Base-by-base conservation (phyloP, 2,113 vertebrate species). In the Australoheros scitulus region DNA sequence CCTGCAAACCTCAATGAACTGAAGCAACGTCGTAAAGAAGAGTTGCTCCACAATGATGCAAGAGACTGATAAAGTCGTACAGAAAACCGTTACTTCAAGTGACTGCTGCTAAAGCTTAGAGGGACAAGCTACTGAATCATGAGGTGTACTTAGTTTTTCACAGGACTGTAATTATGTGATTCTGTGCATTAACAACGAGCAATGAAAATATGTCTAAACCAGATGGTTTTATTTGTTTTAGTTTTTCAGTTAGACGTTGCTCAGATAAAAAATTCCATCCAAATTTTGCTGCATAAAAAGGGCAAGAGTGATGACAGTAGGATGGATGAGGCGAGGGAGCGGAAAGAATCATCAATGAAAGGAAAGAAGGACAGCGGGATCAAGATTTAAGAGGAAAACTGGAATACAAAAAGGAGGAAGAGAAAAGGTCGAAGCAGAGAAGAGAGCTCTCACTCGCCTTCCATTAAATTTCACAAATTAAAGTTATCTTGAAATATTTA, bases 401-500 rank as follows among this genome's bases (percentile, higher is more conserved):
- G 29, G 26, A 57, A 38, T 13, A 26, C 17, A 59, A 56, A 58
- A 20, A 10, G 2, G 36, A 29, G 36, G 41, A 61, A 74, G 11
- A 11, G 36, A 41, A 81, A 26, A 61, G 60, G 13, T 29, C 17
- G 76, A 58, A 10, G 59, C 38, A 36, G 26, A 74, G 29, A 55
- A 55, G 56, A 41, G 41, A 60, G 95, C 95, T 96, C 94, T 81
- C 94, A 24, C 61, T 68, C 7, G 65, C 74, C 77, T 58, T 26
- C 47, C 95, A 96, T 97, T 97, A 96, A 95, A 96, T 96, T 96
- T 95, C 93, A 94, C 94, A 95, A 97, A 98, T 97, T 96, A 97
- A 97, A 97, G 96, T 97, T 96, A 97, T 97, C 96, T 96, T 97
- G 96, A 97, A 98, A 97, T 97, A 98, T 97, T 97, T 96, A 97